Evolutionary conservation across 2,797 vertebrate genomes (phyloP).

Genomic region (Capromys pilorides): DNA sequence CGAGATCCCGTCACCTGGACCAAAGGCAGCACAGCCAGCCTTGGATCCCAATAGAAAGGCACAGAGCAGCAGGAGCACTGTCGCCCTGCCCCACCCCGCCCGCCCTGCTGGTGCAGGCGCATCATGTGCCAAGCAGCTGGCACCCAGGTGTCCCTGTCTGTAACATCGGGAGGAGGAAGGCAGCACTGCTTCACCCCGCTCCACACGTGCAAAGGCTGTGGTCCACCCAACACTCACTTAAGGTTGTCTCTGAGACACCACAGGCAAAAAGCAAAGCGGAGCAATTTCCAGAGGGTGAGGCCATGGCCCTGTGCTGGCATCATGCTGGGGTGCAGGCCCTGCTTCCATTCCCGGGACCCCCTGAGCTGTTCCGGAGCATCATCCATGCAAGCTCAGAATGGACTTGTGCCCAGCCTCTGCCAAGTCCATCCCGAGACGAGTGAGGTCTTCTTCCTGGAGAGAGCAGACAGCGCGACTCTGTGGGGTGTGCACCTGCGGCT

Average conservation of each 20-base stretch:
- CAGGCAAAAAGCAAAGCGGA: neutral
- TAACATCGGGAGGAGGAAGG: too few species aligned
- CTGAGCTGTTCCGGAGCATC: slow-evolving; percentile 21
- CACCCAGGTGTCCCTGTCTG: fast-evolving
- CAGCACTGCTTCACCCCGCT: neutral
- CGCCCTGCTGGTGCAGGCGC: neutral
- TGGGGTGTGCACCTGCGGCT: slow-evolving; percentile 1
- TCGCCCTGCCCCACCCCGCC: neutral
- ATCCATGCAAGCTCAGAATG: slow-evolving; percentile 51
- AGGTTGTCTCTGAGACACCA: neutral
- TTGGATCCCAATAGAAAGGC: neutral
- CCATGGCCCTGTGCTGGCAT: too few species aligned
- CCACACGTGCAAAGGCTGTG: neutral
- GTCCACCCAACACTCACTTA: fast-evolving
- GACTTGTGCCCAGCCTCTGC: neutral
- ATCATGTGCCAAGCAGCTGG: neutral
- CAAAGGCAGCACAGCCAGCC: neutral
- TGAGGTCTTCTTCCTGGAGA: slow-evolving; percentile 33
- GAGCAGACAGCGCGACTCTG: slow-evolving; percentile 11
- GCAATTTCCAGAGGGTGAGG: too few species aligned
- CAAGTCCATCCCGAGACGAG: neutral
- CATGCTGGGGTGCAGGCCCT: neutral
- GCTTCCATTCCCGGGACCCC: neutral
- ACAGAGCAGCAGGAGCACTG: neutral
- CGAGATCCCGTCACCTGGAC: neutral